Percentiles rank a stretch among this genome's conserved stretches.
Evolutionary conservation across 2,113 vertebrate species (phyloP).

Genomic region (Romanogobio albipinnatus): DNA sequence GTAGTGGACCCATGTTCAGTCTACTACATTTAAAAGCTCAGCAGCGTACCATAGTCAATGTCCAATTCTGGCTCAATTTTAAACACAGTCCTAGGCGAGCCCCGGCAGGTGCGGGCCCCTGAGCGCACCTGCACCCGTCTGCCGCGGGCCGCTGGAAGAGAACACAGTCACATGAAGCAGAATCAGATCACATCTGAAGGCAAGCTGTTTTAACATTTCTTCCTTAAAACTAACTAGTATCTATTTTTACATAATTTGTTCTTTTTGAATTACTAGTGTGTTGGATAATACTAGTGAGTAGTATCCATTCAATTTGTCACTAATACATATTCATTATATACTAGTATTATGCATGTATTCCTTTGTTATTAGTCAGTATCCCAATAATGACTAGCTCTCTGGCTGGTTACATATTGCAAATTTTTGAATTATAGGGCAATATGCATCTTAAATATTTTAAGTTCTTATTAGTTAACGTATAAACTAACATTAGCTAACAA

Average conservation of each 20-base stretch:
- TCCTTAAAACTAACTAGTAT: background rate
- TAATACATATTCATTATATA: background rate
- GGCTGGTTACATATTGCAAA: background rate
- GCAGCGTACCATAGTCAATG: constrained; percentile 72
- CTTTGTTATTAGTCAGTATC: background rate
- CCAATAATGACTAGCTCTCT: background rate
- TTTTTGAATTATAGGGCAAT: background rate
- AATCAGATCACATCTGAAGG: background rate
- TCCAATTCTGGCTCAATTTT: constrained; percentile 88
- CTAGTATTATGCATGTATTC: background rate
- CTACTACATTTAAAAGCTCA: background rate
- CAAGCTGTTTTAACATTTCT: background rate
- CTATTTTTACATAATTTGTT: background rate
- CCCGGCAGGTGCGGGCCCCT: constrained; percentile 74
- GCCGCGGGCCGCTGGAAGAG: constrained; percentile 60
- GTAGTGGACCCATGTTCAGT: constrained; percentile 8
- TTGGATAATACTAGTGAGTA: background rate
- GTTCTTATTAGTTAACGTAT: no score
- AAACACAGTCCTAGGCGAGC: constrained; percentile 83
- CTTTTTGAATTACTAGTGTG: background rate
- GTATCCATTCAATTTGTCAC: background rate
- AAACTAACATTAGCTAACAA: no score
- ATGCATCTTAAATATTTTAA: background rate
- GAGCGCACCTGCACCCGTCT: constrained; percentile 73
- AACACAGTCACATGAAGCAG: background rate